phyloP scores from a whole-genome alignment of 1,140 invertebrate genomes.

The Aplysia californica region DNA sequence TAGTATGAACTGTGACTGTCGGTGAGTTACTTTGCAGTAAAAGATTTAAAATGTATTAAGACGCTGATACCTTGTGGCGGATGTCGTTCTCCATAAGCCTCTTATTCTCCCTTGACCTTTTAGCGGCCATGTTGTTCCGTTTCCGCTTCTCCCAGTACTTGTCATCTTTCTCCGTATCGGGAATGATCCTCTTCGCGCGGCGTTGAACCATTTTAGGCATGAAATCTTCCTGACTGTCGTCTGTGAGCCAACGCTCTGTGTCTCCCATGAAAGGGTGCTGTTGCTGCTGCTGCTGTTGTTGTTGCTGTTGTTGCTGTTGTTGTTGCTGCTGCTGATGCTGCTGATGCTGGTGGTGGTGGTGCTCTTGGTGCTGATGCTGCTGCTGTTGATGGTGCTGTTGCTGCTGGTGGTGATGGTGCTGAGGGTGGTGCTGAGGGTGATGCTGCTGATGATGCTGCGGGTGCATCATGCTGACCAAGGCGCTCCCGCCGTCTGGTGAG shows the following conservation, averaged over 20 bases:
- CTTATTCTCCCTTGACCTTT: slow-evolving; percentile 91
- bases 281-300: not conserved
- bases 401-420: not conserved
- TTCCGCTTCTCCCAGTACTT: slow-evolving; percentile 95
- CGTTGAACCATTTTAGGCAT: slow-evolving; percentile 32
- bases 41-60: too few species aligned
- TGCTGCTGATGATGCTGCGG: not conserved
- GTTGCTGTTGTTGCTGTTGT: not conserved
- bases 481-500: not conserved
- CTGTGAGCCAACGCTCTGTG: not conserved
- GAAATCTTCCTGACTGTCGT: not conserved
- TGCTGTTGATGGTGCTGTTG: not conserved
- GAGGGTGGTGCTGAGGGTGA: not conserved
- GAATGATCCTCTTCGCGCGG: slow-evolving; percentile 72
- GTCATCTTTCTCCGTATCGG: slow-evolving; percentile 95
- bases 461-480: not conserved
- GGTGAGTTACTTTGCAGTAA: too few species aligned
- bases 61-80: slow-evolving; percentile 68
- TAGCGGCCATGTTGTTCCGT: slow-evolving; percentile 94
- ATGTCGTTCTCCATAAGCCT: slow-evolving; percentile 70
- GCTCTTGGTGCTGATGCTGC: not conserved
- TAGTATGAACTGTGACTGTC: too few species aligned
- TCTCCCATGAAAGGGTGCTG: not conserved
- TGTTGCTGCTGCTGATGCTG: not conserved
- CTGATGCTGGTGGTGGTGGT: not conserved